Evolutionary conservation across 2,797 vertebrate species (phyloP).

Genomic region (Pempheris klunzingeri): DNA sequence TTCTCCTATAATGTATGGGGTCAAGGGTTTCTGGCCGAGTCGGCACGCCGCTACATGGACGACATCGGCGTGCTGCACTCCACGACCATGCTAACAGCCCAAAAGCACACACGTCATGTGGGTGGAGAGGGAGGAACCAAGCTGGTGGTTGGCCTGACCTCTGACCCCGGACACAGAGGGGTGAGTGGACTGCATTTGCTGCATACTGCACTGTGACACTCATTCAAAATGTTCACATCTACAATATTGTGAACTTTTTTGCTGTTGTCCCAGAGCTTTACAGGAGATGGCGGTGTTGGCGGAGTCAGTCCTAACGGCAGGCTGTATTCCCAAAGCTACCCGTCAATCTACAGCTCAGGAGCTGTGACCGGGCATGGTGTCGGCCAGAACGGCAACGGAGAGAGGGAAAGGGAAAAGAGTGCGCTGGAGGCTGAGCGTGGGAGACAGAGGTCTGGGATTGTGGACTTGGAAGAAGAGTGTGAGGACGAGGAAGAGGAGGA

Average conservation of each 20-base stretch:
- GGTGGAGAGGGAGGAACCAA: conserved; percentile 70
- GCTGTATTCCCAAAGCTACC: conserved; percentile 89
- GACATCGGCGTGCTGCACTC: conserved; percentile 93
- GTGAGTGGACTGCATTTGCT: conserved; percentile 70
- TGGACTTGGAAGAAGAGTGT: conserved; percentile 81
- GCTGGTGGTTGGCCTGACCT: conserved; percentile 69
- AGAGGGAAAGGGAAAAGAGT: conserved; percentile 73
- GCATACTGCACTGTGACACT: neutral
- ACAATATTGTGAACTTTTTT: neutral
- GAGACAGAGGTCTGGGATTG: conserved; percentile 73
- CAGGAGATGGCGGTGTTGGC: conserved; percentile 69
- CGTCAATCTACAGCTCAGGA: conserved; percentile 86
- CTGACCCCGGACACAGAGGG: conserved; percentile 70
- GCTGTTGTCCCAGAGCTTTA: conserved; percentile 67
- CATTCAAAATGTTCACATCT: neutral
- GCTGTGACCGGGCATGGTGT: conserved; percentile 52
- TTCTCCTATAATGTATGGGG: conserved; percentile 90
- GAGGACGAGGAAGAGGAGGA: conserved; percentile 87
- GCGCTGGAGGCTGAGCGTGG: conserved; percentile 64
- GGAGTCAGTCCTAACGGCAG: conserved; percentile 78
- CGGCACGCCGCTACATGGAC: conserved; percentile 89
- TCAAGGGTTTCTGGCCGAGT: conserved; percentile 89
- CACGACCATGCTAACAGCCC: conserved; percentile 85
- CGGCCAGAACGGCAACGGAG: conserved; percentile 70
- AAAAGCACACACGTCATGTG: conserved; percentile 77